Conservation (phyloP, 2,797 vertebrate species). For the Basileuterus tristriatus region DNA sequence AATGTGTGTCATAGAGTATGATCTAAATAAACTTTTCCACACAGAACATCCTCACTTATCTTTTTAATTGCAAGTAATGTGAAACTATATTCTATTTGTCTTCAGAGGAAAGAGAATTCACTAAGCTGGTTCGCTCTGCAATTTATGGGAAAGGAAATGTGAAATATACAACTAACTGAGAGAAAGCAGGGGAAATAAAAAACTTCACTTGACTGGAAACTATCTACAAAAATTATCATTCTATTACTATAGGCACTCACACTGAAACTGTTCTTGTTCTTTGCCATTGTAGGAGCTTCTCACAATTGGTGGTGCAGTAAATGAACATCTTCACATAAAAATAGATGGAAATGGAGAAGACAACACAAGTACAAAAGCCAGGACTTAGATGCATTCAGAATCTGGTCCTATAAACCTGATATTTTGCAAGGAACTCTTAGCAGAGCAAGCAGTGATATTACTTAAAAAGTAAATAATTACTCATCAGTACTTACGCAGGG, state of each 20-base stretch:
- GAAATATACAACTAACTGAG: background rate
- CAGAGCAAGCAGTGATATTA: background rate
- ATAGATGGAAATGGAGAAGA: background rate
- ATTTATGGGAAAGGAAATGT: background rate
- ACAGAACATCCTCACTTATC: background rate
- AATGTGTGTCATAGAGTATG: background rate
- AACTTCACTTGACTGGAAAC: background rate
- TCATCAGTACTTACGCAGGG: background rate
- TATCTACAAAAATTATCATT: background rate
- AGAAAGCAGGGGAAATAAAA: accelerated
- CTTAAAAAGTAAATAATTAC: background rate
- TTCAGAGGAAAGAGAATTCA: background rate
- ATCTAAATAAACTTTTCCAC: background rate
- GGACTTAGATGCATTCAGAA: background rate
- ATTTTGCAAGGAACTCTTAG: background rate
- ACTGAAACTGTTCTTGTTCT: background rate
- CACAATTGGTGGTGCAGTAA: background rate
- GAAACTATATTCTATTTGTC: background rate
- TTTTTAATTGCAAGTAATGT: conserved; percentile 15
- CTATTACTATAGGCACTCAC: background rate
- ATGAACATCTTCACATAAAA: background rate
- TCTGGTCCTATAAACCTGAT: background rate
- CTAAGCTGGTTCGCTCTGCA: background rate
- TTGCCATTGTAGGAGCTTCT: background rate
- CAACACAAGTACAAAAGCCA: background rate